Evolutionary conservation across 2,113 vertebrate genomes (phyloP).

Genomic region (Patagioenas fasciata): DNA sequence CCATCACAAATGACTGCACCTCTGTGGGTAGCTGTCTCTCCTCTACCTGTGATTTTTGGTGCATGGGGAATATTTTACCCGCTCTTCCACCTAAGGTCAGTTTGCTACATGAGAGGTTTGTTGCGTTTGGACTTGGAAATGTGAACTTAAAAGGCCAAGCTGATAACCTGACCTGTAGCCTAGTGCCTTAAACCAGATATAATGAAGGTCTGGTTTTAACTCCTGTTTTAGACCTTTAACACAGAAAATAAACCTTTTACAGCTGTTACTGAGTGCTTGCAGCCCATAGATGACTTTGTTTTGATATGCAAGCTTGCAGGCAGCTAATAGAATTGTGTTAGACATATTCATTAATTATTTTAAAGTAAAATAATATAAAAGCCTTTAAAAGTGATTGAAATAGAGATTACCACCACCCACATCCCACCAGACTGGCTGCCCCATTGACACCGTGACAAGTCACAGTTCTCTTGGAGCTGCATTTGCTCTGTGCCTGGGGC

Average conservation of each 20-base stretch:
- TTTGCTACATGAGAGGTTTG: neutral
- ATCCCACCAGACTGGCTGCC: neutral
- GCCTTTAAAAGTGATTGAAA: neutral
- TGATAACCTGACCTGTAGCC: neutral
- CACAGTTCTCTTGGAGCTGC: neutral
- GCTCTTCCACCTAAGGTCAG: neutral
- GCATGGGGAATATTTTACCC: neutral
- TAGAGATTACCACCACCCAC: neutral
- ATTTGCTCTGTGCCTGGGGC: neutral
- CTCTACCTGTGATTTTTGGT: no score
- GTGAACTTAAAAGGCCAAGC: neutral
- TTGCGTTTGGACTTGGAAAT: neutral
- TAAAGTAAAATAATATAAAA: neutral
- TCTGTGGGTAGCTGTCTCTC: neutral
- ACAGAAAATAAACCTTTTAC: neutral
- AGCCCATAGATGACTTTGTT: neutral
- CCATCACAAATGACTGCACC: neutral
- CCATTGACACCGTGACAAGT: neutral
- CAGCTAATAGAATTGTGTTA: neutral
- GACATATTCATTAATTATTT: neutral
- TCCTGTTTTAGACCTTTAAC: neutral
- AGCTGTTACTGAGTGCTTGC: neutral
- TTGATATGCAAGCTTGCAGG: neutral
- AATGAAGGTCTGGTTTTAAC: neutral
- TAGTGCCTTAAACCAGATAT: neutral